Percentiles rank a stretch among this genome's conserved stretches.
phyloP scores from a whole-genome alignment of 2,113 vertebrate species.

The Platichthys stellatus region DNA sequence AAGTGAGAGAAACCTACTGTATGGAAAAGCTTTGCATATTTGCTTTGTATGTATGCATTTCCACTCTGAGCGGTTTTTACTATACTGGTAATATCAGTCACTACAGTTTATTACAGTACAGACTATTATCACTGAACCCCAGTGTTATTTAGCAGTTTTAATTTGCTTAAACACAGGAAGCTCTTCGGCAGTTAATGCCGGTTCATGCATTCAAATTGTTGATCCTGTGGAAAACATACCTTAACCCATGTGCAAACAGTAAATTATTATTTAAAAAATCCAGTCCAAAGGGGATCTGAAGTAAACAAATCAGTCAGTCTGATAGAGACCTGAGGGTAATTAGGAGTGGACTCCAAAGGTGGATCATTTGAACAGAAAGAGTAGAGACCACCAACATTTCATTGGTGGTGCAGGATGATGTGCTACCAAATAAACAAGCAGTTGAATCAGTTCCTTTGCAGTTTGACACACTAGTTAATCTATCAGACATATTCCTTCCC shows the following conservation, averaged over 20 bases:
- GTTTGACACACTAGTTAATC: neutral
- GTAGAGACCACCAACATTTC: constrained; percentile 5
- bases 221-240: neutral
- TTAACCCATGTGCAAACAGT: neutral
- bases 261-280: neutral
- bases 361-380: constrained; percentile 7
- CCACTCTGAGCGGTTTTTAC: neutral
- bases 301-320: neutral
- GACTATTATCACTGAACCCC: neutral
- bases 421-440: too few relatives aligned
- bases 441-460: neutral
- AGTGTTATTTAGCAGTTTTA: constrained; percentile 12
- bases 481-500: neutral
- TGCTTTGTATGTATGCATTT: neutral
- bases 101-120: constrained; percentile 5
- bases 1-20: constrained; percentile 16
- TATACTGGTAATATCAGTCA: neutral
- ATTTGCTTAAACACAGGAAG: neutral
- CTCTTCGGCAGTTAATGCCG: neutral
- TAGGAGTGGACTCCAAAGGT: constrained; percentile 15
- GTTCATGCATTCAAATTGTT: constrained; percentile 1
- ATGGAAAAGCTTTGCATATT: neutral
- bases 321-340: constrained; percentile 18
- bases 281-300: neutral
- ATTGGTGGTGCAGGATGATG: constrained; percentile 3